A percentile compares a stretch with the other conserved stretches of the same genome.
Evolutionary conservation across 2,113 vertebrate genomes (phyloP).

Genomic region (Thomomys bottae): DNA sequence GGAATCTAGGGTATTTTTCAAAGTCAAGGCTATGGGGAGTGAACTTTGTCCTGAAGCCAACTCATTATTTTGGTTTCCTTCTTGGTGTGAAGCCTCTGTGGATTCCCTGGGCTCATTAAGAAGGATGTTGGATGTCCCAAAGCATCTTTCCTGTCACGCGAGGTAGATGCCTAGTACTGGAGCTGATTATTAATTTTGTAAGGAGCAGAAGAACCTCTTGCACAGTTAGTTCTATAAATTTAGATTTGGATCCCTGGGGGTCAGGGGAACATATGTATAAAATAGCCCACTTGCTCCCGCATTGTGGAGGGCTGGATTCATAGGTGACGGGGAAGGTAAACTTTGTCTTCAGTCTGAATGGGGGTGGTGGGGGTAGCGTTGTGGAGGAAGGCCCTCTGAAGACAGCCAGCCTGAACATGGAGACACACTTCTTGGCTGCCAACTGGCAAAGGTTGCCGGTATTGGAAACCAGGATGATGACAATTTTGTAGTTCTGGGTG

Average conservation of each 20-base stretch:
- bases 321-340: not conserved
- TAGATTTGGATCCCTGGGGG: not conserved
- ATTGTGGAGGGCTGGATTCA: not conserved
- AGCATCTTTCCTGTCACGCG: not conserved
- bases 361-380: not conserved
- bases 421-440: not conserved
- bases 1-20: slow-evolving; percentile 1
- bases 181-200: slow-evolving; percentile 7
- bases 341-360: fast-evolving
- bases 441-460: not conserved
- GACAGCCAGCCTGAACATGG: not conserved
- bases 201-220: not conserved
- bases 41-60: slow-evolving; percentile 45
- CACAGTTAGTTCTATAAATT: not conserved
- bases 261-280: too few relatives aligned
- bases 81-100: not conserved
- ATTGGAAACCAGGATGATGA: not conserved
- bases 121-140: not conserved
- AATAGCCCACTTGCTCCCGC: not conserved
- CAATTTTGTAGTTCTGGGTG: not conserved
- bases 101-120: slow-evolving; percentile 58
- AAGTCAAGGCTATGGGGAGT: slow-evolving; percentile 27
- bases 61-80: slow-evolving; percentile 38
- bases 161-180: not conserved
- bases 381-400: not conserved